These are phyloP conservation scores for Pherbina coryleti DNA, from an alignment of 2,888 invertebrate species.

Conservation along the genomic window DNA sequence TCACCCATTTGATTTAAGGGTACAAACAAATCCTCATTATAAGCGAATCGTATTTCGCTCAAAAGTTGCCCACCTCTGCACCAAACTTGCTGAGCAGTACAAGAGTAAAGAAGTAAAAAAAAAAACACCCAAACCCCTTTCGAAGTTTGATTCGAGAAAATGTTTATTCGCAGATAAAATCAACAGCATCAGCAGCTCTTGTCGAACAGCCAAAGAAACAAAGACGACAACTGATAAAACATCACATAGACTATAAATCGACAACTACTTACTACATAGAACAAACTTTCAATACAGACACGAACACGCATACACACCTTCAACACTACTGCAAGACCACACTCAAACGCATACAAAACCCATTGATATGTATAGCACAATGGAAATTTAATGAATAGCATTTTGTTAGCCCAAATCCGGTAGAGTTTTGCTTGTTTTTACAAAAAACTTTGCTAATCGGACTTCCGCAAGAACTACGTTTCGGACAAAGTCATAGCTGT, in stretches of 20 bases:
- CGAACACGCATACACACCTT: neutral
- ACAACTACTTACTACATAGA: neutral
- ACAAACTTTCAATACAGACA: neutral
- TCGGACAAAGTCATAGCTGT: neutral
- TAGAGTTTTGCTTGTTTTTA: neutral
- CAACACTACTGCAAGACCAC: neutral
- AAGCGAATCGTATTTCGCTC: neutral
- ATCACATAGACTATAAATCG: constrained; percentile 2
- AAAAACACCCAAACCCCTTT: neutral
- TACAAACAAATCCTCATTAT: neutral
- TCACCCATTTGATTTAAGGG: too few species aligned
- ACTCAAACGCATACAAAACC: neutral
- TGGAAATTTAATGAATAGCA: constrained; percentile 12
- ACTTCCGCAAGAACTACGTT: constrained; percentile 1
- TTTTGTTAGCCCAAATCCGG: constrained; percentile 8
- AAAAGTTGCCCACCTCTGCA: neutral
- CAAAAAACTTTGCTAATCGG: constrained; percentile 13
- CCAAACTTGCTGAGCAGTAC: neutral
- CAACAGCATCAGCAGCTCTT: constrained; percentile 24
- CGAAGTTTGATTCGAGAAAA: constrained; percentile 15
- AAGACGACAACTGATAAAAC: neutral
- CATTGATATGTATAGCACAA: neutral
- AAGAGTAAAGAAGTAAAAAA: neutral
- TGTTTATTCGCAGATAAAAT: constrained; percentile 11
- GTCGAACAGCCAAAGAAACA: constrained; percentile 3